Conservation (phyloP, 2,888 invertebrate genomes). For the Patella caerulea region DNA sequence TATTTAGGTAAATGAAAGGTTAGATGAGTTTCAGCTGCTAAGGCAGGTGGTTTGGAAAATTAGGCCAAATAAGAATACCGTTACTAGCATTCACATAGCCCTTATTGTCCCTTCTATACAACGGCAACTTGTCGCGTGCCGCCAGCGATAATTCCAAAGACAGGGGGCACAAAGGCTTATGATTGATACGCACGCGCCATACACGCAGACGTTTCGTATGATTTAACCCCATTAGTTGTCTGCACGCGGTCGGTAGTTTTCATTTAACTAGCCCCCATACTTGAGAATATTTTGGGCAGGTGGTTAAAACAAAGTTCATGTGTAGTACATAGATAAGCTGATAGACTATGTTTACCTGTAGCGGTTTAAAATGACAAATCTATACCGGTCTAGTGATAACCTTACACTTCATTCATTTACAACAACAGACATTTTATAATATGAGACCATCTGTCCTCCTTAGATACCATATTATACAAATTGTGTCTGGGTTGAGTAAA, state of each 20-base stretch:
- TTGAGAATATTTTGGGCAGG: too few species aligned
- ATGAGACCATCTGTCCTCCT: constrained; percentile 1
- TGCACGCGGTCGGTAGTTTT: not conserved
- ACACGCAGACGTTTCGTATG: not conserved
- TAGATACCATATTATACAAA: constrained; percentile 4
- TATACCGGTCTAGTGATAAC: too few species aligned
- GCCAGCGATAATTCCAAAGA: not conserved
- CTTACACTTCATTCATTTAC: too few species aligned
- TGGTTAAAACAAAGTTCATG: too few species aligned
- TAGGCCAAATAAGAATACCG: constrained; percentile 7
- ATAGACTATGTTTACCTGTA: constrained; percentile 7
- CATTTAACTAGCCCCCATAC: too few species aligned
- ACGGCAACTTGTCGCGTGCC: constrained; percentile 10
- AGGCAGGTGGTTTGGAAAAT: not conserved
- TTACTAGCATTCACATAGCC: not conserved
- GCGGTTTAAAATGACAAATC: constrained; percentile 7
- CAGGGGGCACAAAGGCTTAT: not conserved
- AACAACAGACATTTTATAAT: too few species aligned
- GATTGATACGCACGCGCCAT: constrained; percentile 8
- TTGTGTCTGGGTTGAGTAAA: too few species aligned
- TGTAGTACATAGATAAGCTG: not conserved
- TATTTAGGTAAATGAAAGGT: not conserved
- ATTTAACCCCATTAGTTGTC: constrained; percentile 3
- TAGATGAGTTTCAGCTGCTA: not conserved
- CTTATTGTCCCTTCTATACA: constrained; percentile 3